Percentiles rank a stretch among this genome's conserved stretches.
phyloP scores from a whole-genome alignment of 2,797 vertebrate genomes.

The Pipistrellus pygmaeus region DNA sequence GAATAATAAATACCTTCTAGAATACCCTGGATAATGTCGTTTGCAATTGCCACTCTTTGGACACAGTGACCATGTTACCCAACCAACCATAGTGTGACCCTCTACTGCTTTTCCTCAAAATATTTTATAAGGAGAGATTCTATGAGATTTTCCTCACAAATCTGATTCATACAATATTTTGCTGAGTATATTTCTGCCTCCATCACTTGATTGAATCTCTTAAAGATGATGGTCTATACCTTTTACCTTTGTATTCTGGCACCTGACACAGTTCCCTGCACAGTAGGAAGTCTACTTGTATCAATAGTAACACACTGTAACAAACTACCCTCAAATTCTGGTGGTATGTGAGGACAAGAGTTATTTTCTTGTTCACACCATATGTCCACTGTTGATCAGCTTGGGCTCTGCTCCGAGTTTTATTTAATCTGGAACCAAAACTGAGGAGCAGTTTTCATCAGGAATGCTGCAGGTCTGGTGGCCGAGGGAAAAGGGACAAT shows the following conservation, averaged over 20 bases:
- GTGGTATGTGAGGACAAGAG: neutral
- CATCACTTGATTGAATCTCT: neutral
- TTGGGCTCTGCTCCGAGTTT: neutral
- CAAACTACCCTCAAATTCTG: neutral
- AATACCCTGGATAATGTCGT: neutral
- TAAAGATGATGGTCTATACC: neutral
- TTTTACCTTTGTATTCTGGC: neutral
- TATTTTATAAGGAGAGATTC: neutral
- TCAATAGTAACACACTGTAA: neutral
- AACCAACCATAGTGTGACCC: neutral
- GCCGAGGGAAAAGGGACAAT: neutral
- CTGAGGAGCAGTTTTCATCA: neutral
- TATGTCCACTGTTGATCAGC: neutral
- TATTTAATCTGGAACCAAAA: neutral
- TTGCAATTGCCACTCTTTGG: neutral
- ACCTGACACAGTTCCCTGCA: fast-evolving
- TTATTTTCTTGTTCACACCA: neutral
- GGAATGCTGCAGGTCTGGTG: neutral
- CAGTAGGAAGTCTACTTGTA: neutral
- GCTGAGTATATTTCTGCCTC: neutral
- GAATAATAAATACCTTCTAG: neutral
- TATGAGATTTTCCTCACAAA: neutral
- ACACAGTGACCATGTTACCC: neutral
- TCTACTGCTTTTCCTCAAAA: neutral
- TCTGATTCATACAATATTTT: neutral